Conservation (phyloP, 2,888 invertebrate genomes). For the Polymixis lichenea region DNA sequence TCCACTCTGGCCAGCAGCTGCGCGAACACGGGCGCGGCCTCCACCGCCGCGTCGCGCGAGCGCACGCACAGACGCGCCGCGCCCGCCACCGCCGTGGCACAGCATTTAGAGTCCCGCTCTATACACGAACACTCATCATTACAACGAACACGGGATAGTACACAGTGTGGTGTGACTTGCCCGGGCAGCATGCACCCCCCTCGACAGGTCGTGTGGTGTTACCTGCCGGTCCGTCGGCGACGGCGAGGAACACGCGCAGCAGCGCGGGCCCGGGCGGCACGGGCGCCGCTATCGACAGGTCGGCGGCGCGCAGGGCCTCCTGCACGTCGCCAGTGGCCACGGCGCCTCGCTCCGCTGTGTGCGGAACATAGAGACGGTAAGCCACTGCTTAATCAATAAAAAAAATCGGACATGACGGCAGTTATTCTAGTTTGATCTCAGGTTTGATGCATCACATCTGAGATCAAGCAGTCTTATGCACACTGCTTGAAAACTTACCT, state of each 20-base stretch:
- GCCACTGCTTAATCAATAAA: neutral
- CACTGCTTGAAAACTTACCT: too few species aligned
- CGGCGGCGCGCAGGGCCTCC: slow-evolving; percentile 84
- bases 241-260: slow-evolving; percentile 74
- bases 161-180: neutral
- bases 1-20: slow-evolving; percentile 87
- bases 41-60: slow-evolving; percentile 79
- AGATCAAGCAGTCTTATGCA: too few species aligned
- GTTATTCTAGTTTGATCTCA: too few species aligned
- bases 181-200: neutral
- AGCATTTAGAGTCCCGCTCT: slow-evolving; percentile 72
- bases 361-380: neutral
- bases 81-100: slow-evolving; percentile 70
- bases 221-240: slow-evolving; percentile 77
- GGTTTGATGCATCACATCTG: too few species aligned
- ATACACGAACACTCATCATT: neutral
- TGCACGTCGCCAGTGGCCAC: slow-evolving; percentile 69
- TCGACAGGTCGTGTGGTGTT: neutral
- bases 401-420: too few species aligned
- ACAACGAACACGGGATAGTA: neutral
- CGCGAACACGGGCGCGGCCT: slow-evolving; percentile 92
- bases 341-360: slow-evolving; percentile 80
- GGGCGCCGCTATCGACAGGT: slow-evolving; percentile 84
- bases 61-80: slow-evolving; percentile 49
- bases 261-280: slow-evolving; percentile 77